Percentiles rank a stretch among this genome's conserved stretches.
Conservation (phyloP, 2,797 vertebrate species). For the Cheirogaleus major region DNA sequence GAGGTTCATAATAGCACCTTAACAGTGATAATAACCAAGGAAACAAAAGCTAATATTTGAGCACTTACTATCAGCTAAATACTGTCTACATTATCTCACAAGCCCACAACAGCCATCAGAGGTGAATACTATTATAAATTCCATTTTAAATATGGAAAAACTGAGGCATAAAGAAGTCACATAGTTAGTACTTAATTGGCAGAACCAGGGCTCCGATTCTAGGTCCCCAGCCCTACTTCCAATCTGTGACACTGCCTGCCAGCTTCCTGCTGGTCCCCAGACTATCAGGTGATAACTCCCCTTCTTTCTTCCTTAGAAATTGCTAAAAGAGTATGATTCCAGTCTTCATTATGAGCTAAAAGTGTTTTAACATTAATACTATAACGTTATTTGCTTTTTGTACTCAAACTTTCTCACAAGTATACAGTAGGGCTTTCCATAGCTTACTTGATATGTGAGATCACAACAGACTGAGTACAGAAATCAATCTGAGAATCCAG, state of each 20-base stretch:
- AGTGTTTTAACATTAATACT: not conserved
- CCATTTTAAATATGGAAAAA: not conserved
- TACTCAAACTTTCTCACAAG: not conserved
- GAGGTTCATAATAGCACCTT: not conserved
- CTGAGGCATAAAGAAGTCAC: not conserved
- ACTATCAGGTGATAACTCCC: accelerated
- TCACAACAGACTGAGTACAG: not conserved
- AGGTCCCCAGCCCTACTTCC: not conserved
- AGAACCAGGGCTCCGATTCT: not conserved
- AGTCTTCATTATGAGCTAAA: not conserved
- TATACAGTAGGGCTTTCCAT: not conserved
- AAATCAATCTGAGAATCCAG: not conserved
- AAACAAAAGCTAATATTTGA: not conserved
- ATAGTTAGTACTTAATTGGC: not conserved
- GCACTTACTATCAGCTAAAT: not conserved
- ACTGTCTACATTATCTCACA: not conserved
- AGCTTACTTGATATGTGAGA: not conserved
- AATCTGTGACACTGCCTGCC: not conserved
- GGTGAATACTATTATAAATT: not conserved
- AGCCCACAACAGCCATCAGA: not conserved
- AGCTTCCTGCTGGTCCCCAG: not conserved
- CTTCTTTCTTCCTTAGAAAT: not conserved
- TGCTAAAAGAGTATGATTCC: not conserved
- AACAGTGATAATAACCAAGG: not conserved
- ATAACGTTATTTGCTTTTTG: not conserved